Conservation (phyloP, 2,888 invertebrate species). For the Oligia strigilis region DNA sequence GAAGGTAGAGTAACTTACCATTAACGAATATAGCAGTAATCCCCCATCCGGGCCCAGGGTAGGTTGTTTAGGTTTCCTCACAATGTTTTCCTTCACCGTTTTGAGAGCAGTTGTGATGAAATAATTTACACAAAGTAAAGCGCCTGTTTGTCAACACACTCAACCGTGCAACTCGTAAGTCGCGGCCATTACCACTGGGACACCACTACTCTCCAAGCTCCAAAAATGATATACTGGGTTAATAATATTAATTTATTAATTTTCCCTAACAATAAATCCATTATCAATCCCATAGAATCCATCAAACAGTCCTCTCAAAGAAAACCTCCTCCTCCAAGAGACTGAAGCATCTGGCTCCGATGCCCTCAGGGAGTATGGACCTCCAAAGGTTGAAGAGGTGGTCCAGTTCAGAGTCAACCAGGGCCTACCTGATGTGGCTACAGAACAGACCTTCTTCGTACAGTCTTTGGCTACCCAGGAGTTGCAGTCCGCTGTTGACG, state of each 20-base stretch:
- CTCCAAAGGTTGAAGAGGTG: constrained; percentile 80
- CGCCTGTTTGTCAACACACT: too few relatives aligned
- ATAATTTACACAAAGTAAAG: too few relatives aligned
- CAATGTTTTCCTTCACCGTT: not conserved
- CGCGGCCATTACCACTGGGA: too few relatives aligned
- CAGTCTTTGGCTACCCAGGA: too few relatives aligned
- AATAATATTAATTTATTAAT: not conserved
- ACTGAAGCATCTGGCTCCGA: constrained; percentile 87
- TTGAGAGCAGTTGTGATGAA: too few relatives aligned
- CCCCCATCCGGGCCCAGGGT: too few relatives aligned
- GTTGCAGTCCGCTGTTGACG: too few relatives aligned
- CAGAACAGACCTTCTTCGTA: constrained; percentile 77
- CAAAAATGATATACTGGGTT: not conserved
- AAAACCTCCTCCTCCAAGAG: constrained; percentile 79
- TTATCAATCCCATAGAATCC: constrained; percentile 76
- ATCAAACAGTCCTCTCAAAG: constrained; percentile 82
- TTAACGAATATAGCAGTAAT: not conserved
- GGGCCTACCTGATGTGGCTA: constrained; percentile 79
- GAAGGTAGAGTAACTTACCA: not conserved
- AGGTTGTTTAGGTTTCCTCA: not conserved
- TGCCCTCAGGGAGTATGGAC: constrained; percentile 87
- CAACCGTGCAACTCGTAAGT: too few relatives aligned
- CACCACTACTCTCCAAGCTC: too few relatives aligned
- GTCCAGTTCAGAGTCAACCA: constrained; percentile 76
- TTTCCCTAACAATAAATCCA: not conserved